Percentiles rank a stretch among this genome's conserved stretches.
Evolutionary conservation across 64 coral and sea anemone species (phyloP).

Genomic region (Exaiptasia diaphana): DNA sequence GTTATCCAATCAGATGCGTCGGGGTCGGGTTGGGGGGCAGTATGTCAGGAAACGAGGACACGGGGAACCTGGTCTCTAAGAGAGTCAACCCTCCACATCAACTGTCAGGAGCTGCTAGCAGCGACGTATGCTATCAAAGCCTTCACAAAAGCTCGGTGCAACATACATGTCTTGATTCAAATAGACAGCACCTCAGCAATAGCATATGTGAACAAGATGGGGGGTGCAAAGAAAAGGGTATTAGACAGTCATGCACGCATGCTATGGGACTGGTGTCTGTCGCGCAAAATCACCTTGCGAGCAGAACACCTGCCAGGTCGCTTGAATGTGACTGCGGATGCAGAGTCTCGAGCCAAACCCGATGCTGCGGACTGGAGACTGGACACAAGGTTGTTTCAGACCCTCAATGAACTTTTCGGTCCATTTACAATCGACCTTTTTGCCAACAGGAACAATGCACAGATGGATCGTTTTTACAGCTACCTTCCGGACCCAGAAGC

Average conservation of each 20-base stretch:
- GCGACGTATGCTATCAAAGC: neutral
- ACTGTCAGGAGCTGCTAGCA: neutral
- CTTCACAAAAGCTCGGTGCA: neutral
- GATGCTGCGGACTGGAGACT: slow-evolving; percentile 5
- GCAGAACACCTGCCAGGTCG: slow-evolving; percentile 37
- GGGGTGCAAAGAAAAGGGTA: neutral
- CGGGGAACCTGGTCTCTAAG: neutral
- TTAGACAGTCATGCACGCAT: neutral
- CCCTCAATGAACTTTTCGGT: too few species aligned
- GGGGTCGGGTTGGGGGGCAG: slow-evolving; percentile 10
- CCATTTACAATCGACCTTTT: neutral
- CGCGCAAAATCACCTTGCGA: too few species aligned
- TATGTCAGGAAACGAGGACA: neutral
- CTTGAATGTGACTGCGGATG: slow-evolving; percentile 8
- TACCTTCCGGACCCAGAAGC: neutral
- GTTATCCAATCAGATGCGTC: slow-evolving; percentile 26
- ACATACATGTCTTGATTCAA: neutral
- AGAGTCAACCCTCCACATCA: slow-evolving; percentile 15
- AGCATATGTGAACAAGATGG: neutral
- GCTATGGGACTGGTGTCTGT: neutral
- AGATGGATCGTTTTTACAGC: neutral
- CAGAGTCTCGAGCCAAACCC: neutral
- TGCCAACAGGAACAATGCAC: neutral
- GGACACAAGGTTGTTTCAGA: neutral
- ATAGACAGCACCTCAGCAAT: slow-evolving; percentile 12